Percentiles rank a stretch among this genome's conserved stretches.
Evolutionary conservation across 2,888 invertebrate species (phyloP).

Genomic region (Zygogramma bicolorata): DNA sequence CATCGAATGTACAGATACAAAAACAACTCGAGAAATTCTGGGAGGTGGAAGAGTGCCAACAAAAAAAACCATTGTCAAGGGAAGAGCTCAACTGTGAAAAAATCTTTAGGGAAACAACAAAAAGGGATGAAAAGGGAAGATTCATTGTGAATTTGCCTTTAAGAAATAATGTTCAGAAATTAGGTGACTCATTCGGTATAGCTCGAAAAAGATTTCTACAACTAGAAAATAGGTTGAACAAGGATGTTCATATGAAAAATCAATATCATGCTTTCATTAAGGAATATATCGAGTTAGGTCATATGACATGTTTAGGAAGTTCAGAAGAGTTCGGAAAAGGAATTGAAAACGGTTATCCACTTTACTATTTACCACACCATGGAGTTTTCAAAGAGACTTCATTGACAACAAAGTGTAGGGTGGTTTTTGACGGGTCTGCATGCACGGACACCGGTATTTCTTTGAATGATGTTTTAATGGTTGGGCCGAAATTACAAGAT

Average conservation of each 20-base stretch:
- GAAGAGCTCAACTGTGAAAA: conserved; percentile 26
- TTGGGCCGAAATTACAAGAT: conserved; percentile 36
- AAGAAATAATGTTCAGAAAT: neutral
- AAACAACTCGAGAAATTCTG: conserved; percentile 26
- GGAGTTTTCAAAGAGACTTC: conserved; percentile 38
- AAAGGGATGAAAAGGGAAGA: conserved; percentile 19
- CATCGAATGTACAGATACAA: neutral
- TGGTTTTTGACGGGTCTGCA: conserved; percentile 39
- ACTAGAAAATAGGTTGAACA: conserved; percentile 32
- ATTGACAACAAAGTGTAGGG: conserved; percentile 36
- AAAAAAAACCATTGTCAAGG: neutral
- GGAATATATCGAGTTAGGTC: conserved; percentile 32
- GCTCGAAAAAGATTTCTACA: conserved; percentile 25
- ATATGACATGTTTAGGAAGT: conserved; percentile 27
- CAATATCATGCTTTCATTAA: conserved; percentile 27
- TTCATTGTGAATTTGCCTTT: conserved; percentile 26
- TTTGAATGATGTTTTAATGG: conserved; percentile 32
- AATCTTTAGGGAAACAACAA: conserved; percentile 12
- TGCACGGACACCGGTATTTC: conserved; percentile 32
- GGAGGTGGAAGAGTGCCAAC: conserved; percentile 21
- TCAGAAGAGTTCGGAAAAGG: neutral
- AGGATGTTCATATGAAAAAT: conserved; percentile 15
- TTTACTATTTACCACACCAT: conserved; percentile 42
- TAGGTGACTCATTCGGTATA: conserved; percentile 4
- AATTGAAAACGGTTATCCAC: neutral